These are phyloP conservation scores for Enteromius trimaculatus DNA, from an alignment of 2,797 vertebrate species.

Conservation along the genomic window DNA sequence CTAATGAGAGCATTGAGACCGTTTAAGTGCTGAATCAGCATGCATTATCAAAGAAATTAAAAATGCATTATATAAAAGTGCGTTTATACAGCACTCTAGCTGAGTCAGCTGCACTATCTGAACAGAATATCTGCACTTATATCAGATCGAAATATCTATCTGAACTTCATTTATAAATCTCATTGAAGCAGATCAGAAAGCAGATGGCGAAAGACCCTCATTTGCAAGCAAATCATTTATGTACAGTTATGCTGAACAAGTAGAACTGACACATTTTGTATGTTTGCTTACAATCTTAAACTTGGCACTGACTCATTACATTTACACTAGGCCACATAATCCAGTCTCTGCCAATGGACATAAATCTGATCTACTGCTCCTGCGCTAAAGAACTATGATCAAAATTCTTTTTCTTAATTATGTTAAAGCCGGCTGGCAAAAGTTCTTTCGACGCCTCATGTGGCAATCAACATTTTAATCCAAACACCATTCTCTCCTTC, in stretches of 20 bases:
- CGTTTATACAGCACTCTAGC: constrained; percentile 15
- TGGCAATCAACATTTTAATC: no score
- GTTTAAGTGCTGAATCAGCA: constrained; percentile 11
- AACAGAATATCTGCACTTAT: not conserved
- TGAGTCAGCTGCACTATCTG: not conserved
- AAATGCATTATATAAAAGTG: constrained; percentile 20
- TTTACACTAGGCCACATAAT: not conserved
- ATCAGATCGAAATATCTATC: not conserved
- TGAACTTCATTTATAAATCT: constrained; percentile 18
- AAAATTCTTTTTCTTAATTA: not conserved
- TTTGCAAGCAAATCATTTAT: not conserved
- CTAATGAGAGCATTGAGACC: not conserved
- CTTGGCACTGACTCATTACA: not conserved
- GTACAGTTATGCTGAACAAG: not conserved
- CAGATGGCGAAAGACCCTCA: not conserved
- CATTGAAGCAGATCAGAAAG: constrained; percentile 8
- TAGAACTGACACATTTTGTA: not conserved
- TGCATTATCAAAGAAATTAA: constrained; percentile 16
- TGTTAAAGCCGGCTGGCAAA: not conserved
- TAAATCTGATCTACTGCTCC: not conserved
- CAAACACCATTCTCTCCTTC: no score
- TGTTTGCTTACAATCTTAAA: not conserved
- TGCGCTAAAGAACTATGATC: not conserved
- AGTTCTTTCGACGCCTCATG: not conserved
- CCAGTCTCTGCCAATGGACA: not conserved